A percentile compares a stretch with the other conserved stretches of the same genome.
Evolutionary conservation across 2,888 invertebrate genomes (phyloP).

Genomic region (Lycia hirtaria): DNA sequence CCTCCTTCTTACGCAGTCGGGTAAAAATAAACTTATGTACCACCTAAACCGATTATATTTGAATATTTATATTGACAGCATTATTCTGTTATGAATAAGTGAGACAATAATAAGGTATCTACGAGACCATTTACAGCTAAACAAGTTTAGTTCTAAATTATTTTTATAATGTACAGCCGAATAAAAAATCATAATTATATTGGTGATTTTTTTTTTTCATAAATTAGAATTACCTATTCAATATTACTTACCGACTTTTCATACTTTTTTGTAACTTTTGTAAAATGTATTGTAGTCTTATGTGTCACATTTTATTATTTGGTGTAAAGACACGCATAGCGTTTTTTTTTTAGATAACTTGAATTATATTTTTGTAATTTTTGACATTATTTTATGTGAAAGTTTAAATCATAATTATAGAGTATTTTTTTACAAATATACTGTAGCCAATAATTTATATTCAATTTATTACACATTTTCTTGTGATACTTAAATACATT

Average conservation of each 20-base stretch:
- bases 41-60: background rate
- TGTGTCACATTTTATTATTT: background rate
- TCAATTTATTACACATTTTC: background rate
- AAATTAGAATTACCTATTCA: background rate
- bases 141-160: background rate
- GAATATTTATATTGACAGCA: background rate
- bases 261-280: background rate
- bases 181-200: background rate
- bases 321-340: background rate
- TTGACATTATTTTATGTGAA: background rate
- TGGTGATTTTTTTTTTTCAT: background rate
- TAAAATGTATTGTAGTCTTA: background rate
- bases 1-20: too few relatives aligned
- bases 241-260: background rate
- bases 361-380: constrained; percentile 6
- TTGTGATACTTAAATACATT: constrained; percentile 5
- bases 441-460: constrained; percentile 1
- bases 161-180: background rate
- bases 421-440: background rate
- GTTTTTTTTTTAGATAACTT: constrained; percentile 1
- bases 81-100: too few relatives aligned
- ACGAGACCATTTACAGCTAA: background rate
- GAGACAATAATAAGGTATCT: too few relatives aligned
- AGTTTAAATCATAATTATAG: constrained; percentile 2
- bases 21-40: background rate